Percentiles rank a stretch among this genome's conserved stretches.
phyloP scores from a whole-genome alignment of 2,888 invertebrate genomes.

The Rugalucina vietnamica region DNA sequence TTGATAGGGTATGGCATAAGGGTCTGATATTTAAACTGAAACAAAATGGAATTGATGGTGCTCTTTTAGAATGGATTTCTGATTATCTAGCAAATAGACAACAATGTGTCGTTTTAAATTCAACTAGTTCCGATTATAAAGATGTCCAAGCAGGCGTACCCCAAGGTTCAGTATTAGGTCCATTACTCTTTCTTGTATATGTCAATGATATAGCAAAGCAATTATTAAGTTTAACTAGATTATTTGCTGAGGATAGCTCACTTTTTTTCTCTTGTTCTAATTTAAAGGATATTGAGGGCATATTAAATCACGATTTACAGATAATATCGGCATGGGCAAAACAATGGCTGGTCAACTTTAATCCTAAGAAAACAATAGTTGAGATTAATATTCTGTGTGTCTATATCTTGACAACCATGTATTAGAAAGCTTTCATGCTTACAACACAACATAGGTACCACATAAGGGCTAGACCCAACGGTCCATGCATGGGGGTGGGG shows the following conservation, averaged over 20 bases:
- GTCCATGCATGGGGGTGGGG: no score
- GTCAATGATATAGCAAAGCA: constrained; percentile 41
- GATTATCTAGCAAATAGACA: neutral
- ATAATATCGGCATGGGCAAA: constrained; percentile 25
- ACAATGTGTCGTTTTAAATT: neutral
- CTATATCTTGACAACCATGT: no score
- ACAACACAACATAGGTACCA: no score
- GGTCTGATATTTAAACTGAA: no score
- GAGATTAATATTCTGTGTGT: no score
- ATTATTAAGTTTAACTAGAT: constrained; percentile 20
- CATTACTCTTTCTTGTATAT: no score
- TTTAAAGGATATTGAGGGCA: no score
- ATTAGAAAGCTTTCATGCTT: no score
- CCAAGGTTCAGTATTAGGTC: constrained; percentile 38
- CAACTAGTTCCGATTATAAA: neutral
- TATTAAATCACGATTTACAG: constrained; percentile 25
- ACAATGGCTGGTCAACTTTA: constrained; percentile 37
- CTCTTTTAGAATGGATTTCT: no score
- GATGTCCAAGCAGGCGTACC: constrained; percentile 14
- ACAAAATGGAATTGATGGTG: no score
- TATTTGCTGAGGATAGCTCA: constrained; percentile 46
- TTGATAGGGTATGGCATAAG: neutral
- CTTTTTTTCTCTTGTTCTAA: constrained; percentile 19
- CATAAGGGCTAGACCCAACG: no score
- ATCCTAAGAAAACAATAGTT: constrained; percentile 31